Conservation (phyloP, 2,113 vertebrate species). For the Bufo gargarizans region DNA sequence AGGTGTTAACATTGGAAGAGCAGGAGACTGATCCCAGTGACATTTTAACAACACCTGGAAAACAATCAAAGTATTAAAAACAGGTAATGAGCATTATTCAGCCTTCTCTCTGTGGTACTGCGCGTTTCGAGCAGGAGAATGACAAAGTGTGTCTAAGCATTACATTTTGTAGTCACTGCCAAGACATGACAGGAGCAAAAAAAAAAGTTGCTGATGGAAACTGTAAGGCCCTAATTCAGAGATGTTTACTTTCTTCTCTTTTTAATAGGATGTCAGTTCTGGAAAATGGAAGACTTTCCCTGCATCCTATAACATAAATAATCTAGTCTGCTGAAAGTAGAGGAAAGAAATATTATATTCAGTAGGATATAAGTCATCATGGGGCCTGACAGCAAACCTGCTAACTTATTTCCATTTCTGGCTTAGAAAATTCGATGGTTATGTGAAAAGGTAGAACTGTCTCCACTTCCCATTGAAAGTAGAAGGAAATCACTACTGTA, state of each 20-base stretch:
- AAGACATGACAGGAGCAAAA: slow-evolving; percentile 55
- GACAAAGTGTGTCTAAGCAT: slow-evolving; percentile 61
- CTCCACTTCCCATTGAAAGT: background rate
- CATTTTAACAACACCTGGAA: slow-evolving; percentile 20
- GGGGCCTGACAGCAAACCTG: slow-evolving; percentile 66
- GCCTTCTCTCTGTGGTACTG: background rate
- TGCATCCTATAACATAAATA: slow-evolving; percentile 72
- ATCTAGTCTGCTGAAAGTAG: slow-evolving; percentile 74
- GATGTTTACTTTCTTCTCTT: slow-evolving; percentile 40
- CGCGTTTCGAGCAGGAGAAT: background rate
- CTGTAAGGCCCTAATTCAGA: slow-evolving; percentile 59
- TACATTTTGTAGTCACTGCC: slow-evolving; percentile 62
- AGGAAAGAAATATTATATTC: slow-evolving; percentile 71
- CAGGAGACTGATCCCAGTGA: background rate
- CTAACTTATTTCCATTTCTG: slow-evolving; percentile 60
- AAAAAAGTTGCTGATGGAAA: slow-evolving; percentile 67
- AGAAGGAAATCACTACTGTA: background rate
- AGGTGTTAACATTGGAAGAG: background rate
- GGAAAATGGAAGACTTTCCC: slow-evolving; percentile 74
- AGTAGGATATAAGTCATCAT: slow-evolving; percentile 69
- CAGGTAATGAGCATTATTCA: slow-evolving; percentile 10
- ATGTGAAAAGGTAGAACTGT: background rate
- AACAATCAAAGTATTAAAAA: slow-evolving; percentile 33
- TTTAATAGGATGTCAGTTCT: slow-evolving; percentile 73
- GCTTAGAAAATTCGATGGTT: slow-evolving; percentile 16